Base-by-base conservation (phyloP, 1,140 invertebrate species). In the Mamestra configurata region DNA sequence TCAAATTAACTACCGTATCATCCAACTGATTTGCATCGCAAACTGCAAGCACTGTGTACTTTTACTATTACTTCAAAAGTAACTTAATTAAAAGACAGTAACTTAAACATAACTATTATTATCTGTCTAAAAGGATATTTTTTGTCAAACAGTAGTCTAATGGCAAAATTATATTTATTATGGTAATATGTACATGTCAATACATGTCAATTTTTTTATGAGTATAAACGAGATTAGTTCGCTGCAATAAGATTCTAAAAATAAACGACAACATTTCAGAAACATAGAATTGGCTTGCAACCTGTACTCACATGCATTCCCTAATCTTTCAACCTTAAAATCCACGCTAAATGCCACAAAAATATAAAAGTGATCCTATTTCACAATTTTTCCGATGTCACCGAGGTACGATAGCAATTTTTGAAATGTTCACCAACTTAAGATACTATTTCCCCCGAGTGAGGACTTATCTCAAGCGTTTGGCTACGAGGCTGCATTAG, bases 371-470 rank as follows among this genome's bases (percentile, higher is more conserved):
- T 66, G 18, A 27, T 40, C 35, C 35, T 20, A 66, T 40, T 40
- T 40, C 61, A 20, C 35, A 40, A 66, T 66, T 20, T 66, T 31
- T 18, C 18, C 61, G 35, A 66, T 66, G 61, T 66, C 59, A 66
- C 35, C 35, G 35, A 40, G 35, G 61, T 40, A 66, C 35, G 61
- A 66, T 66, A 66, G 61, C 35, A 66, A 66, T 66, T 66, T 61
- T 66, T 66, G 61, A 66, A 40, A 66, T 35, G 35, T 64, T 64
- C 59, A 64, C 31, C 59, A 35, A 64, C 59, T 40, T 64, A 66
- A 31, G 61, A 40, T 66, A 66, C 61, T 40, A 66, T 66, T 66
- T 40, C 61, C 61, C 61, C 61, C 61, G 61, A 66, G 61, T 66
- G 61, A 66, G 61, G 61, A 66, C 61, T 66, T 66, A 66, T 66